Base-by-base conservation (phyloP, 2,113 vertebrate genomes). In the Dolichotis patagonum region DNA sequence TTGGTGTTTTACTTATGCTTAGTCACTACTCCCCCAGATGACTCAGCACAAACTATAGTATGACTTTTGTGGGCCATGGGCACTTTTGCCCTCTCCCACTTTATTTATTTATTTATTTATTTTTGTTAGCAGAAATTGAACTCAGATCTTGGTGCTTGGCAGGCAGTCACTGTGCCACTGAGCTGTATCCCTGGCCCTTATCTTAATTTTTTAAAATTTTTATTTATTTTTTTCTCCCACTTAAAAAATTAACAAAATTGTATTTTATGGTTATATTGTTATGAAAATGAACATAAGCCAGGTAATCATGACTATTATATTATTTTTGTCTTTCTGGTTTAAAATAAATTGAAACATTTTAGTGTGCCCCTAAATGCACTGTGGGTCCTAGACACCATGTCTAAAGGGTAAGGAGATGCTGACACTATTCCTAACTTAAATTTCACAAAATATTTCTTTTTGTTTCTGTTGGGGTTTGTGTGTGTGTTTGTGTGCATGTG, bases 231-330 rank as follows among this genome's bases (percentile, higher is more conserved):
- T 56, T 56, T 89, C 38, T 12, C 77, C n/a, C 35, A 75, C 35
- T 86, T 14, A 43, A 92, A 86, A 62, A 56, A 69, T 32, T 24
- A 78, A 52, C 78, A 49, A 16, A 43, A 67, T 17, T 65, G 28
- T 3, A 84, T 77, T 82, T 85, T 91, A 84, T 80, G 19, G 67
- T 28, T 35, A 3, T 41, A 6, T 60, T 90, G 28, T 10, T 71
- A 63, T 84, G 90, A 97, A 92, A 11, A 46, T 82, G 41, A 93
- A 35, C 69, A 88, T 49, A 95, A 87, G n/a, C 7, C 9, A 85
- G 0, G 6, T 82, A 83, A 30, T 62, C n/a, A 91, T 46, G 60
- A 30, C 28, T 35, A 54, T 67, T 58, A 65, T 52, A 35, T 41
- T 85, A 30, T 67, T 58, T 92, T 81, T 93, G 26, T 67, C 12